phyloP scores from a whole-genome alignment of 2,797 vertebrate species.

The Rhincodon typus region DNA sequence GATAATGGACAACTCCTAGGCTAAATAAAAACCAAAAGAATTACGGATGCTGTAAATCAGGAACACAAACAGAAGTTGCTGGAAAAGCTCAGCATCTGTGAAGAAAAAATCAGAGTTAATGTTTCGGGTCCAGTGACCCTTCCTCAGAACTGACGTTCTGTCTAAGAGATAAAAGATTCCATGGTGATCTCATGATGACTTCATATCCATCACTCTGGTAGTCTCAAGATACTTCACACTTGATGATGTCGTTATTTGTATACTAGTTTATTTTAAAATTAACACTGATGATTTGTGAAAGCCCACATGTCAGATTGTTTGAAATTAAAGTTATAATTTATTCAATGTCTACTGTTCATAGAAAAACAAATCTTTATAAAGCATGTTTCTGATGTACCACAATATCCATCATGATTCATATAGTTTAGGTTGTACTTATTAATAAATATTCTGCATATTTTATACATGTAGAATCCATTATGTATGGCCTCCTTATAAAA shows the following conservation, averaged over 20 bases:
- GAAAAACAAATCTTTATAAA: neutral
- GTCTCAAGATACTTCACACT: neutral
- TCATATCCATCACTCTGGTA: neutral
- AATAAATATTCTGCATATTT: too few relatives aligned
- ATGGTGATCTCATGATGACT: neutral
- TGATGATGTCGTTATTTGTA: neutral
- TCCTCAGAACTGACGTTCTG: neutral
- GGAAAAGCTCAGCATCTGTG: too few relatives aligned
- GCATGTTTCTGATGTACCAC: neutral
- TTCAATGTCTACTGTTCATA: neutral
- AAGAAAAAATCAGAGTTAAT: too few relatives aligned
- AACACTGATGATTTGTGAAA: neutral
- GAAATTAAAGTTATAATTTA: neutral
- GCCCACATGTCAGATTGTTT: neutral
- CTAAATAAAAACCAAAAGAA: neutral
- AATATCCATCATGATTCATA: neutral
- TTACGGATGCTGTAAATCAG: too few relatives aligned
- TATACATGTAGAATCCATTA: neutral
- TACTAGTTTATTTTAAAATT: neutral
- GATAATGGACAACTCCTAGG: neutral
- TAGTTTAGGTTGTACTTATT: neutral
- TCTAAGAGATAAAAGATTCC: neutral
- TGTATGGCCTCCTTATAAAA: constrained; percentile 10
- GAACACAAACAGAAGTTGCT: too few relatives aligned
- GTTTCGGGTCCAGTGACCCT: too few relatives aligned